A percentile compares a stretch with the other conserved stretches of the same genome.
Evolutionary conservation across 2,888 invertebrate genomes (phyloP).

Genomic region (Eupelmus urozonus): DNA sequence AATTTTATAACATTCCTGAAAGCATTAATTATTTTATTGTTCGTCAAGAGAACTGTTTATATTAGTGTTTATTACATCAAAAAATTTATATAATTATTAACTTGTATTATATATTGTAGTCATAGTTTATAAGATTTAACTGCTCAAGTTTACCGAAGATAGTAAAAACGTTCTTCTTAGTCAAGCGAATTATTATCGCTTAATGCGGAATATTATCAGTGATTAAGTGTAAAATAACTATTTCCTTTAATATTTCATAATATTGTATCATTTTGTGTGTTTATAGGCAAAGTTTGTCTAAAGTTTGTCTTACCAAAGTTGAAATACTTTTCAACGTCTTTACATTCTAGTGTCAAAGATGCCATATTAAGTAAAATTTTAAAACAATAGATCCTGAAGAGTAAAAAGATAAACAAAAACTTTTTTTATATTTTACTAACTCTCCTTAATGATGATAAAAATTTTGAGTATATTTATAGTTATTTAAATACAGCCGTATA

Average conservation of each 20-base stretch:
- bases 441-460: too few species aligned
- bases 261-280: conserved; percentile 42
- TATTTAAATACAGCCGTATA: conserved; percentile 34
- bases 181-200: too few species aligned
- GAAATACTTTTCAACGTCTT: conserved; percentile 53
- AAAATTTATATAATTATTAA: conserved; percentile 36
- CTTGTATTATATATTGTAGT: conserved; percentile 47
- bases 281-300: conserved; percentile 36
- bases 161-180: conserved; percentile 35
- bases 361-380: conserved; percentile 52
- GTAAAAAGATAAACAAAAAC: background rate
- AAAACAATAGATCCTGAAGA: background rate
- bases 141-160: conserved; percentile 33
- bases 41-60: background rate
- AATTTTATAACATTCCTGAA: conserved; percentile 43
- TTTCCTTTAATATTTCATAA: conserved; percentile 1
- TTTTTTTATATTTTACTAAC: conserved; percentile 15
- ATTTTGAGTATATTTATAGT: background rate
- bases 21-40: conserved; percentile 35
- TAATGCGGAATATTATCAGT: conserved; percentile 52
- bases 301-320: conserved; percentile 58
- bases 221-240: conserved; percentile 30
- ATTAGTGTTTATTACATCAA: conserved; percentile 30
- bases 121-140: conserved; percentile 50
- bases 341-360: conserved; percentile 57